Evolutionary conservation across 2,797 vertebrate species (phyloP).

Genomic region (Poeciliopsis paucimaculata): DNA sequence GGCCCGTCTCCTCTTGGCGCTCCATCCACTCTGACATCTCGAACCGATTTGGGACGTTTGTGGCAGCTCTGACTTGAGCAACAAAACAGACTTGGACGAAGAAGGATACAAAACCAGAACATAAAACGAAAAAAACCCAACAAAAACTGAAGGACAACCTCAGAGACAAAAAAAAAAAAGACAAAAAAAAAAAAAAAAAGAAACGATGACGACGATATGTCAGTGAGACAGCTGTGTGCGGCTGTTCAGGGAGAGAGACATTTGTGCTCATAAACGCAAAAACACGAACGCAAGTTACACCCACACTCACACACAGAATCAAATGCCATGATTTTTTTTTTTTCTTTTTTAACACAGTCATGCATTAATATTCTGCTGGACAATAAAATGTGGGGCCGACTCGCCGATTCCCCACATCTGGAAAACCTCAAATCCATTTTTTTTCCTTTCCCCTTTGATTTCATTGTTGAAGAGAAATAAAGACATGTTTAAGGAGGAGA

Average conservation of each 20-base stretch:
- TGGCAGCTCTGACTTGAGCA: slow-evolving; percentile 95
- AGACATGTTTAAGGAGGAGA: slow-evolving; percentile 68
- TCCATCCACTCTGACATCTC: slow-evolving; percentile 98
- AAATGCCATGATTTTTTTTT: slow-evolving; percentile 53
- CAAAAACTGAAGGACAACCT: slow-evolving; percentile 32
- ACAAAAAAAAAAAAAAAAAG: neutral
- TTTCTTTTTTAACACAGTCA: slow-evolving; percentile 42
- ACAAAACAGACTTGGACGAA: slow-evolving; percentile 25
- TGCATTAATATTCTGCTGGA: slow-evolving; percentile 67
- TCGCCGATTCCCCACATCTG: slow-evolving; percentile 69
- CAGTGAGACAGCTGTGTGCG: slow-evolving; percentile 57
- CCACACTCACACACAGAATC: slow-evolving; percentile 9
- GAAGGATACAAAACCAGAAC: slow-evolving; percentile 24
- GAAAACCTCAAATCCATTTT: slow-evolving; percentile 79
- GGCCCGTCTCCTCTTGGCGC: slow-evolving; percentile 93
- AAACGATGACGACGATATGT: slow-evolving; percentile 49
- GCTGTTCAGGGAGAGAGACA: slow-evolving; percentile 75
- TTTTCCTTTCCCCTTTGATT: slow-evolving; percentile 66
- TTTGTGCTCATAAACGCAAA: slow-evolving; percentile 58
- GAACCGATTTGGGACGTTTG: slow-evolving; percentile 98
- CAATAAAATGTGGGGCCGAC: slow-evolving; percentile 60
- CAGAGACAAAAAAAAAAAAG: slow-evolving; percentile 45
- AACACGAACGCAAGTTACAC: slow-evolving; percentile 37
- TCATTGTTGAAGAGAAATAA: slow-evolving; percentile 79
- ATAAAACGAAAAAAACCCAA: slow-evolving; percentile 1